Conservation (phyloP, 2,888 invertebrate species). For the Agapostemon virescens region DNA sequence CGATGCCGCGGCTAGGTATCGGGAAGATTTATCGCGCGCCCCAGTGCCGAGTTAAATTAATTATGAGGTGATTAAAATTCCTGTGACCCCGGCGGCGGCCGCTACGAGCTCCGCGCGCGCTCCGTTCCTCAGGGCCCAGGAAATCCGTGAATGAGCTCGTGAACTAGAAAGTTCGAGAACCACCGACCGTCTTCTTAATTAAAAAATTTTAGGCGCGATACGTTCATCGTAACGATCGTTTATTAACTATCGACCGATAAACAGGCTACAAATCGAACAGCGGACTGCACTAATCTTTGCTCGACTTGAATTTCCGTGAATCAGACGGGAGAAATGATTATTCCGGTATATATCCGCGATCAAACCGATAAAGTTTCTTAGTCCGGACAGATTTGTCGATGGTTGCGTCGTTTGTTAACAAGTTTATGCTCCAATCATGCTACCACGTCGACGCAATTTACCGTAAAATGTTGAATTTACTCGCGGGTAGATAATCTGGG, state of each 20-base stretch:
- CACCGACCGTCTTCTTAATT: background rate
- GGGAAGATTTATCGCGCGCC: constrained; percentile 53
- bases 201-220: background rate
- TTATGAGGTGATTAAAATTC: constrained; percentile 60
- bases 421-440: background rate
- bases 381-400: background rate
- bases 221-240: background rate
- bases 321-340: background rate
- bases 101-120: constrained; percentile 1
- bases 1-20: constrained; percentile 28
- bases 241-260: background rate
- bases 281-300: background rate
- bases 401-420: background rate
- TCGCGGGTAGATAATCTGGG: background rate
- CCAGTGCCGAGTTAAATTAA: constrained; percentile 56
- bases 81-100: constrained; percentile 13
- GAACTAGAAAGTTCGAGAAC: background rate
- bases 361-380: background rate
- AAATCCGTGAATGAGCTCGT: background rate
- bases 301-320: background rate
- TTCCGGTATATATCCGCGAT: background rate
- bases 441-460: background rate
- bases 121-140: background rate
- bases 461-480: background rate
- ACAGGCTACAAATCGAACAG: background rate